These are phyloP conservation scores for Anguilla marmorata DNA, from an alignment of 2,797 vertebrate genomes.

Conservation along the genomic window DNA sequence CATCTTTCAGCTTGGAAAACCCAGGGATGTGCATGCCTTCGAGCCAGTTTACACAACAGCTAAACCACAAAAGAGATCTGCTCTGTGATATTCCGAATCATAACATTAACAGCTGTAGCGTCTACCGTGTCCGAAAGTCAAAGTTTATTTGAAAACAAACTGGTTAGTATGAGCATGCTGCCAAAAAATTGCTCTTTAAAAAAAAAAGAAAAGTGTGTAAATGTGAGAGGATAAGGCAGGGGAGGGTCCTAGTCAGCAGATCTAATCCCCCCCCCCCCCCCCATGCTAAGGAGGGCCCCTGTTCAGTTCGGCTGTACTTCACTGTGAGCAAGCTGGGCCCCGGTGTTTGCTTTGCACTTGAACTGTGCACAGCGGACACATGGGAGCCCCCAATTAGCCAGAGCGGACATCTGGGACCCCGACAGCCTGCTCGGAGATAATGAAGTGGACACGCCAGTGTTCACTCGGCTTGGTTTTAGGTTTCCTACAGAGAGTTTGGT, in stretches of 20 bases:
- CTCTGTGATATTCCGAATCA: neutral
- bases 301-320: conserved; percentile 52
- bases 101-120: neutral
- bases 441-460: neutral
- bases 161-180: neutral
- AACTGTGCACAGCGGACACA: conserved; percentile 58
- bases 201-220: neutral
- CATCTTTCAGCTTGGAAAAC: neutral
- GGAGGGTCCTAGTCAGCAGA: neutral
- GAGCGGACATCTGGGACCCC: neutral
- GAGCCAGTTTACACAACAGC: neutral
- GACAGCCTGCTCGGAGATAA: neutral
- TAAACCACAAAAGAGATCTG: neutral
- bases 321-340: conserved; percentile 66
- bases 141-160: neutral
- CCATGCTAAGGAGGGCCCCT: neutral
- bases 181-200: neutral
- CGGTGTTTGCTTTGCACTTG: conserved; percentile 66
- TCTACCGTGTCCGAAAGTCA: neutral
- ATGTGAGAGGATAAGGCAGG: neutral
- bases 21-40: neutral
- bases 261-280: neutral
- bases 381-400: conserved; percentile 32
- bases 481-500: neutral
- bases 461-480: neutral